Base-by-base conservation (phyloP, 2,888 invertebrate genomes). In the Mesorhabditis spiculigera region DNA sequence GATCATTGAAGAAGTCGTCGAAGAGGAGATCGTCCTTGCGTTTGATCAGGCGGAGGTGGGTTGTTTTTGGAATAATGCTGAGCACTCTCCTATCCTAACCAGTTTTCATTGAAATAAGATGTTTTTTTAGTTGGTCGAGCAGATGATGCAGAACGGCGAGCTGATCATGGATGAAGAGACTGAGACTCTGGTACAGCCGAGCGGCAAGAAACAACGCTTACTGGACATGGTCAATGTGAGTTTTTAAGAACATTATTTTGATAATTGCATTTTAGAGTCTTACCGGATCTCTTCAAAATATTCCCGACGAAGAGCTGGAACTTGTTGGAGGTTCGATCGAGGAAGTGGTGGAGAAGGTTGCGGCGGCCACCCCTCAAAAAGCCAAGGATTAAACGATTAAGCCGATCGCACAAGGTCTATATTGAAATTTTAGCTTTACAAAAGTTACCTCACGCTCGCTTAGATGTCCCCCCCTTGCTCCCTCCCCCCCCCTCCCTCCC, bases 131-230 rank as follows among this genome's bases (percentile, higher is more conserved):
- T n/a, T 50, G 8, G 8, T 50, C 10, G n/a, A 50, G 8, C 58
- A 28, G 28, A 67, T 45, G 67, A 41, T 13, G n/a, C 43, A 10
- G 58, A 50, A 63, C n/a, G 63, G 63, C 5, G 45, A 67, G 42
- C 28, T 67, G 28, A 8, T 50, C 10, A 50, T 28, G 58, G 67
- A 10, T 2, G 67, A 67, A n/a, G 67, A n/a, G 45, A 41, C 10
- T 2, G 28, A 67, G 1, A 28, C 28, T n/a, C 43, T 16, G 28
- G 28, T 13, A 16, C 63, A 6, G 63, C 28, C 10, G 13, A 41
- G 6, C 8, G 63, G 63, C n/a, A 63, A 28, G 63, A 13, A 16
- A 16, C n/a, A n/a, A 63, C 63, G 63, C 13, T 65, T 10, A 42
- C 8, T 41, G 65, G 44, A 65, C 44, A 65, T 65, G 16, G 13